Evolutionary conservation across 2,888 invertebrate genomes (phyloP), one percentile per base, ranked within the genome.

Genomic region (Halictus ligatus): DNA sequence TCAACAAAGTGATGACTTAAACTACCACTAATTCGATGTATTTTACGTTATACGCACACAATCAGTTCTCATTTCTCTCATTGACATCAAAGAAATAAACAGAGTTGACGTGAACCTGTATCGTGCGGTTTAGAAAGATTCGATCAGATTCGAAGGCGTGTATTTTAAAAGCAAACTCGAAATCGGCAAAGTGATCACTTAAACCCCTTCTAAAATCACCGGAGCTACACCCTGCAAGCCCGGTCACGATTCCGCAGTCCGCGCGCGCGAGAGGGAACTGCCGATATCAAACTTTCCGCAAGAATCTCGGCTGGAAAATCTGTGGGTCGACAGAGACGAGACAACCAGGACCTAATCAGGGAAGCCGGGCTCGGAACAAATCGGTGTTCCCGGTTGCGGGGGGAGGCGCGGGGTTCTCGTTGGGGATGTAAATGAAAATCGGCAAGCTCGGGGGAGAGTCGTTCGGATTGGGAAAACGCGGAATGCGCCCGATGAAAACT

Each of bases 401-500:
- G n/a, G 13, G 13, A 29, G 48, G 21, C 21, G 6, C 8, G 10
- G 25, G 10, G 40, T n/a, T 15, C 67, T 48, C 40, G 35, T 50
- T 40, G 60, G 29, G 46, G 21, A 64, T 83, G 84, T 60, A 75
- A 78, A 84, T 78, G 84, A 84, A 78, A 71, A 76, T 80, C 58
- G 25, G 25, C 46, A 35, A 74, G 21, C 35, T 25, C 50, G 73
- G 7, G 7, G 13, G 8, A 13, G 15, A n/a, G 71, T 71, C 21
- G n/a, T 46, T 67, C 73, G 64, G 25, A 67, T 73, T 54, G 64
- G 64, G 78, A 79, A 85, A 85, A 79, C 48, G n/a, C 13, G 74
- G 25, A 76, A 78, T 8, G 58, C 79, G 43, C 75, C 46, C 84
- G 86, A 79, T 79, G 89, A 85, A 81, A 91, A 88, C 85, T 89